A percentile compares a stretch with the other conserved stretches of the same genome.
These are phyloP conservation scores for Hemibates koningsi DNA, from an alignment of 2,113 vertebrate species.

Conservation along the genomic window DNA sequence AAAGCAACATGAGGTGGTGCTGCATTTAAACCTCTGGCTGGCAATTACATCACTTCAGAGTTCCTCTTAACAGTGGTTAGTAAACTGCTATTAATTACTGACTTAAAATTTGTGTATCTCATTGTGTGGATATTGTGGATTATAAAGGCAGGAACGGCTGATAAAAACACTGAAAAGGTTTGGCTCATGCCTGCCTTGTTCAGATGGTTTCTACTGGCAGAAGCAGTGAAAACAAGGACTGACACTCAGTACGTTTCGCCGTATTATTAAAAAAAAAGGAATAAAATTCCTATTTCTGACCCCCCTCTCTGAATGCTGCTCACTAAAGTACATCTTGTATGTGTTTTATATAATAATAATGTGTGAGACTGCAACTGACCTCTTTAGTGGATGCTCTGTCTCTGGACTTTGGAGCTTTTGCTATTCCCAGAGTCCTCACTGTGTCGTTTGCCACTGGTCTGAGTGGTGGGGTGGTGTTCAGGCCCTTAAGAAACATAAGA, in stretches of 20 bases:
- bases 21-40: not conserved
- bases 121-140: not conserved
- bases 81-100: not conserved
- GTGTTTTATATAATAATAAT: not conserved
- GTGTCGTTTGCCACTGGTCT: slow-evolving; percentile 65
- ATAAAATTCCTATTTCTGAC: not conserved
- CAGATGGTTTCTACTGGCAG: not conserved
- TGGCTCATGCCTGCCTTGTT: not conserved
- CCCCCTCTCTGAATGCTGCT: not conserved
- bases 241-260: not conserved
- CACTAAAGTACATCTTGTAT: not conserved
- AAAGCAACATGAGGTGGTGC: not conserved
- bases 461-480: slow-evolving; percentile 32
- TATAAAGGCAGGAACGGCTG: not conserved
- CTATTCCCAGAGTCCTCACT: slow-evolving; percentile 51
- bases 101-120: not conserved
- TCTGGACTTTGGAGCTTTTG: slow-evolving; percentile 66
- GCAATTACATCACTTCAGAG: not conserved
- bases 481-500: slow-evolving; percentile 17
- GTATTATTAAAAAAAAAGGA: not conserved
- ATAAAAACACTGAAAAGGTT: not conserved
- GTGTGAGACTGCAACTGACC: not conserved
- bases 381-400: slow-evolving; percentile 60
- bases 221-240: not conserved
- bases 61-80: not conserved